Percentiles rank a stretch among this genome's conserved stretches.
Evolutionary conservation across 2,797 vertebrate genomes (phyloP).

Genomic region (Xiphorhynchus erythropygius): DNA sequence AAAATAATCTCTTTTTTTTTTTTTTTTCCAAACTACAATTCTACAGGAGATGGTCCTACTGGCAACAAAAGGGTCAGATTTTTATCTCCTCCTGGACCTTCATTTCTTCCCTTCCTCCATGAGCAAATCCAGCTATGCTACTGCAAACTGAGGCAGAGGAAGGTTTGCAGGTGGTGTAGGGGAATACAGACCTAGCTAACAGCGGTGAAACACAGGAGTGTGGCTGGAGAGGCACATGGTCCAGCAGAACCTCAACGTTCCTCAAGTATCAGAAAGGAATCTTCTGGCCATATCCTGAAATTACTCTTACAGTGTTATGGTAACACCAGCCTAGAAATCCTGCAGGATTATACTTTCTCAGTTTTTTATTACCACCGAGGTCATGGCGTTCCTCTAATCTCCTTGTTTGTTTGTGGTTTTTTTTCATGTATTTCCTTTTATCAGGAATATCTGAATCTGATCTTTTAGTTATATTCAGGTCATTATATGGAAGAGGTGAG

Average conservation of each 20-base stretch:
- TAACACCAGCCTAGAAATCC: neutral
- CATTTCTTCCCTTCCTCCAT: neutral
- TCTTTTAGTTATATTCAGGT: neutral
- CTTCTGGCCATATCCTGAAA: neutral
- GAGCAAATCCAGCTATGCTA: neutral
- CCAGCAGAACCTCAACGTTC: neutral
- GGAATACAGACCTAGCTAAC: neutral
- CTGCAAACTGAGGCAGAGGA: neutral
- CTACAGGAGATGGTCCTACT: neutral
- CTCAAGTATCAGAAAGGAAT: neutral
- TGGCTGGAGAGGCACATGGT: neutral
- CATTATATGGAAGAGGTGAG: neutral
- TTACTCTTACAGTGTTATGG: neutral
- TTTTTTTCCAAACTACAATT: neutral
- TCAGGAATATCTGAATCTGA: neutral
- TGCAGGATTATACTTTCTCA: neutral
- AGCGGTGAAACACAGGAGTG: accelerated
- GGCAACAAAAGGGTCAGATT: neutral
- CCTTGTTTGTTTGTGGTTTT: accelerated
- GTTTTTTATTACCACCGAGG: neutral
- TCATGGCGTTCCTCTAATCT: neutral
- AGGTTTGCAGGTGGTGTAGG: neutral
- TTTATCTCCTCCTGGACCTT: neutral
- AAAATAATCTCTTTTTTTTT: neutral
- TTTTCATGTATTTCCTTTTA: neutral